These are phyloP conservation scores for Mustela lutreola DNA, from an alignment of 2,113 vertebrate species.

Conservation along the genomic window DNA sequence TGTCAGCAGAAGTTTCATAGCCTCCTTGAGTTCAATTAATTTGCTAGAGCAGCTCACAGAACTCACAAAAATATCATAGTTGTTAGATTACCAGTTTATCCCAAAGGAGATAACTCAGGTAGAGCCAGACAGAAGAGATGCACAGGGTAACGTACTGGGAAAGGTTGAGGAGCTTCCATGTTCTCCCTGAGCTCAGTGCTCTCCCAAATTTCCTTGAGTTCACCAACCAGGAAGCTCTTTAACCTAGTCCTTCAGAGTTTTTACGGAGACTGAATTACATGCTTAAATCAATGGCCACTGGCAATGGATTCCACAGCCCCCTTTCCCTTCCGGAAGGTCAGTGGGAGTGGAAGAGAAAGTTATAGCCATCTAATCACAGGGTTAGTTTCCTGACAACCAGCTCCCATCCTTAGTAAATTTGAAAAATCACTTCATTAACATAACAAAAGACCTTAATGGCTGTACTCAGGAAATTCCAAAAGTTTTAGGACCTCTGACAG, in stretches of 20 bases:
- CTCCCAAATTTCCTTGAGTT: not conserved
- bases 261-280: not conserved
- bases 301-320: not conserved
- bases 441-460: not conserved
- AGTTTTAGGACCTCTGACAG: not conserved
- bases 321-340: not conserved
- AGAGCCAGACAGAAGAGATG: not conserved
- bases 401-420: not conserved
- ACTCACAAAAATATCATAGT: not conserved
- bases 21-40: not conserved
- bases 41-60: not conserved
- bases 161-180: not conserved
- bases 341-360: not conserved
- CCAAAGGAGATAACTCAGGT: not conserved
- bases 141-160: not conserved
- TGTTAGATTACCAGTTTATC: not conserved
- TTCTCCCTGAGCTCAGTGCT: not conserved
- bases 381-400: not conserved
- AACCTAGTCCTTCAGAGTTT: not conserved
- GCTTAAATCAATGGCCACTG: not conserved
- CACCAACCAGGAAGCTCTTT: not conserved
- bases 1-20: not conserved
- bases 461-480: not conserved
- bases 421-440: not conserved
- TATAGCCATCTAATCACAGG: not conserved